Evolutionary conservation across 2,888 invertebrate genomes (phyloP), one percentile per base, ranked within the genome.

Genomic region (Nemotelus pantherinus): DNA sequence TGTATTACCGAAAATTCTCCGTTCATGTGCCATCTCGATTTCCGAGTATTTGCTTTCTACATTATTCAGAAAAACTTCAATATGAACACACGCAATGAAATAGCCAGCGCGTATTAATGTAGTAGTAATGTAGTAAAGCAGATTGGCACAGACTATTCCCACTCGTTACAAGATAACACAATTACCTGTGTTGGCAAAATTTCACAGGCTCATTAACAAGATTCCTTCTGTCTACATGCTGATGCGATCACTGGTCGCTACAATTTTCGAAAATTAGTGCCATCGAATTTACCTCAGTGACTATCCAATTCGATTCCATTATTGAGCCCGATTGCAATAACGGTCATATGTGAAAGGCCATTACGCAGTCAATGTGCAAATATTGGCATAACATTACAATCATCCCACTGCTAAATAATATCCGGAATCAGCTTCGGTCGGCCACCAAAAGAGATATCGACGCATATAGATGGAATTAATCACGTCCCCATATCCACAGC

Each of bases 351-450:
- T 43, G 53, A 55, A 44, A 70, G 70, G n/a, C 70, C 53, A 55
- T 43, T 70, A 53, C 53, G 43, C n/a, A 55, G 70, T 55, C 70
- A 70, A 70, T 55, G 53, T 70, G 9, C 70, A 70, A 70, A 70
- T 70, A 70, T 70, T 55, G 70, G 55, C 43, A 55, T 70, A 55
- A 55, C 70, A 70, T 70, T 70, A 70, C 50, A 41, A 5, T 47
- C 41, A 55, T 53, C 44, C 70, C n/a, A 55, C 55, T 70, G 55
- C 70, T 55, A 55, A 70, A 7, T 53, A 70, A 70, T 70, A 53
- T 41, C 41, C 55, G 44, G 43, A 55, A 41, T 9, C 53, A 70
- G 53, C 9, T 44, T 25, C 65, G 39, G 48, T 48, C 67, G 50
- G 47, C 67, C 25, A n/a, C 53, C 53, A 53, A 25, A 25, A 25